phyloP scores from a whole-genome alignment of 2,888 invertebrate species.

The Cecidostiba fungosa region DNA sequence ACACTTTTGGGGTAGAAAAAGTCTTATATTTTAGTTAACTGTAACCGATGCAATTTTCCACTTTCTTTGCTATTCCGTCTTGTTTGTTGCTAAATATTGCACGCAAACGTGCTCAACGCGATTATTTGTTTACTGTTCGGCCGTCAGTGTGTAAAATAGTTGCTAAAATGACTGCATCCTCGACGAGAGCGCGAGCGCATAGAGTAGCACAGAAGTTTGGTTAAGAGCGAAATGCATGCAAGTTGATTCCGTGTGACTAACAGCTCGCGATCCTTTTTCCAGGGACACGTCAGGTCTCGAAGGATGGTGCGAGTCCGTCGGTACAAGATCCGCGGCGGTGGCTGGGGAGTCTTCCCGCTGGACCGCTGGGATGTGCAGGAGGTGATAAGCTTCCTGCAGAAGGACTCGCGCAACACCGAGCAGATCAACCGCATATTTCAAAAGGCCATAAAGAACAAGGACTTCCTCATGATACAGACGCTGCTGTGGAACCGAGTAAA shows the following conservation, averaged over 20 bases:
- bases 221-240: no score
- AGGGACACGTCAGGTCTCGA: not conserved
- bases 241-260: not conserved
- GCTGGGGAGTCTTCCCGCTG: not conserved
- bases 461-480: constrained; percentile 9
- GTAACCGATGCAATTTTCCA: not conserved
- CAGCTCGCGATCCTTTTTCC: constrained; percentile 3
- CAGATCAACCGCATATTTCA: constrained; percentile 26
- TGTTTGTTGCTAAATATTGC: not conserved
- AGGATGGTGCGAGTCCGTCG: not conserved
- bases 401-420: not conserved
- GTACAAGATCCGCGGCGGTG: not conserved
- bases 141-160: no score
- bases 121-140: not conserved
- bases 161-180: no score
- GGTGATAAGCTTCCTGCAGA: not conserved
- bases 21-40: not conserved
- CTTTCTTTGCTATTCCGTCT: not conserved
- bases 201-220: no score
- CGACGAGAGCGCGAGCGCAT: no score
- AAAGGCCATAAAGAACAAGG: constrained; percentile 19
- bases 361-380: not conserved
- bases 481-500: constrained; percentile 12
- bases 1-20: not conserved
- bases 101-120: no score